A percentile compares a stretch with the other conserved stretches of the same genome.
These are phyloP conservation scores for Mionectes olivaceus DNA, from an alignment of 2,797 vertebrate genomes.

Conservation along the genomic window DNA sequence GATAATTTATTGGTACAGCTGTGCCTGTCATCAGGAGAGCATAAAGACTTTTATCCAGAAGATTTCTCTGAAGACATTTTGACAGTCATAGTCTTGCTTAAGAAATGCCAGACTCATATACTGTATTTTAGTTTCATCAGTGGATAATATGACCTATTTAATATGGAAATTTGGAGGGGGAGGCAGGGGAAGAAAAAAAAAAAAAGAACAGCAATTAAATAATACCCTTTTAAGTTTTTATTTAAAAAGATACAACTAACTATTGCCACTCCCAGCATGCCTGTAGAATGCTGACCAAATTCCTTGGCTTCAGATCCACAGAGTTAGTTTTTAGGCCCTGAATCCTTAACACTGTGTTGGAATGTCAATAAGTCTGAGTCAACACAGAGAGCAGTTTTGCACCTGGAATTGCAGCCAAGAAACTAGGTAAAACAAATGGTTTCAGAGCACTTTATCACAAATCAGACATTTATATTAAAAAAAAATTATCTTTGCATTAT, in stretches of 20 bases:
- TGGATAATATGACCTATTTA: neutral
- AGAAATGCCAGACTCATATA: neutral
- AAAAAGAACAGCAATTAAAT: neutral
- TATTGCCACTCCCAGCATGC: neutral
- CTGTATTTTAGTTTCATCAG: neutral
- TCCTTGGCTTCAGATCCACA: neutral
- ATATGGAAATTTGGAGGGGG: accelerated
- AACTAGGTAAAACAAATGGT: neutral
- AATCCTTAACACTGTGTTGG: neutral
- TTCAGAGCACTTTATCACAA: neutral
- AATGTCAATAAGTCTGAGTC: neutral
- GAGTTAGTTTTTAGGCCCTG: neutral
- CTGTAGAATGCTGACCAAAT: neutral
- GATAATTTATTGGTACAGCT: neutral
- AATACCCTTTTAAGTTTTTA: neutral
- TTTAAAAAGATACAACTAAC: neutral
- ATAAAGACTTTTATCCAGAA: neutral
- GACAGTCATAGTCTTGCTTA: neutral
- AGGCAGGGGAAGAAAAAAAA: neutral
- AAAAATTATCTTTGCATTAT: neutral
- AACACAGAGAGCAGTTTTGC: neutral
- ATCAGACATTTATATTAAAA: neutral
- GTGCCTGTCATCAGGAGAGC: neutral
- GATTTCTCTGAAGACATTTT: neutral
- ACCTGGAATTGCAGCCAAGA: neutral